Conservation (phyloP, 1,140 invertebrate genomes). For the Mactra quadrangularis region DNA sequence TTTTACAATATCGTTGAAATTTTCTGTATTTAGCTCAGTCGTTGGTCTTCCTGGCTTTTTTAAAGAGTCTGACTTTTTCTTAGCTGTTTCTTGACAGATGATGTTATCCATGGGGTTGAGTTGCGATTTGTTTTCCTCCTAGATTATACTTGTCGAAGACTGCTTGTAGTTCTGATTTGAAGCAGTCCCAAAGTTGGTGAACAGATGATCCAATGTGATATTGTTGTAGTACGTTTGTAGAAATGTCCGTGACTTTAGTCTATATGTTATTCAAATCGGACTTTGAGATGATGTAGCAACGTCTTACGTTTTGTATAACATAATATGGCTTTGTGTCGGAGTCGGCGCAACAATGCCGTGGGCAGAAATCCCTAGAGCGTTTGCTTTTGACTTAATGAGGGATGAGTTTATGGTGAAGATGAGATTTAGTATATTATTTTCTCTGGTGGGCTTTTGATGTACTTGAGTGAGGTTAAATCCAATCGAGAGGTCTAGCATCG, state of each 20-base stretch:
- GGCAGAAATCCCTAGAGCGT: constrained; percentile 60
- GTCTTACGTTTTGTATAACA: constrained; percentile 19
- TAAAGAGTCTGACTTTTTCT: constrained; percentile 13
- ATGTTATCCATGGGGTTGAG: background rate
- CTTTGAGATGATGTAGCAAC: constrained; percentile 30
- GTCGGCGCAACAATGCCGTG: constrained; percentile 53
- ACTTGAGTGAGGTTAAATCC: constrained; percentile 50
- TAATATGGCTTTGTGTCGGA: constrained; percentile 33
- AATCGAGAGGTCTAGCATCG: constrained; percentile 32
- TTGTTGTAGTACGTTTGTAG: background rate
- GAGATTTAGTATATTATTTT: constrained; percentile 53
- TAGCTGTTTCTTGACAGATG: background rate
- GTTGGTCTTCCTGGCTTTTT: constrained; percentile 51
- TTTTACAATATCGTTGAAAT: constrained; percentile 23
- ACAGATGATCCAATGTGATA: background rate
- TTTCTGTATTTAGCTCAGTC: constrained; percentile 16
- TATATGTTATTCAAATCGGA: constrained; percentile 56
- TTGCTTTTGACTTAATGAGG: constrained; percentile 54
- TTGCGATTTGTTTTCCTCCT: background rate
- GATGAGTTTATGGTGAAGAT: constrained; percentile 61
- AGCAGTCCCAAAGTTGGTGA: too few species aligned
- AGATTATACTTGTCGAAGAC: too few species aligned
- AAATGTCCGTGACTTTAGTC: background rate
- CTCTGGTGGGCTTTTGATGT: constrained; percentile 48
- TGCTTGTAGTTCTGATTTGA: too few species aligned